Evolutionary conservation across 2,797 vertebrate genomes (phyloP).

Genomic region (Tadarida brasiliensis): DNA sequence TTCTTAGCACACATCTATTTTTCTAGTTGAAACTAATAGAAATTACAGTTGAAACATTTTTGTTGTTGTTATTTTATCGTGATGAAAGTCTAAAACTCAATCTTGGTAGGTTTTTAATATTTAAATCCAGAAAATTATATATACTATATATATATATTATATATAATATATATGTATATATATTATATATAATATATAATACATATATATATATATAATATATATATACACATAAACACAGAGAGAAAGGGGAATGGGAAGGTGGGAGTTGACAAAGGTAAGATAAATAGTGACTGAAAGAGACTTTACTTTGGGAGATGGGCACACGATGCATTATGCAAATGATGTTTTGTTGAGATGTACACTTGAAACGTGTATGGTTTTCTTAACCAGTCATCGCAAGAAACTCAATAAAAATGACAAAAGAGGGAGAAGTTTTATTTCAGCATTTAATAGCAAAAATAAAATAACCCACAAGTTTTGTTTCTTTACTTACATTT

Average conservation of each 20-base stretch:
- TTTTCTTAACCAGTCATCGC: background rate
- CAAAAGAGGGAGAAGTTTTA: background rate
- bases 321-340: background rate
- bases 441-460: constrained; percentile 22
- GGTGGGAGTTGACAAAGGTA: background rate
- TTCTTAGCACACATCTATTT: background rate
- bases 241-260: background rate
- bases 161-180: too few relatives aligned
- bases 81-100: constrained; percentile 1
- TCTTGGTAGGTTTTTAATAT: background rate
- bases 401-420: background rate
- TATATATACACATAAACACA: background rate
- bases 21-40: background rate
- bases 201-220: too few relatives aligned
- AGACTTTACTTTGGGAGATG: background rate
- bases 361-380: background rate
- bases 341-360: background rate
- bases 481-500: background rate
- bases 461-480: background rate
- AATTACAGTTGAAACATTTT: background rate
- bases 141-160: too few relatives aligned
- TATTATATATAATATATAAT: too few relatives aligned
- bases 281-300: background rate
- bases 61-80: background rate
- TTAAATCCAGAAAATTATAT: background rate